phyloP scores from a whole-genome alignment of 2,888 invertebrate species.

The Oligia strigilis region DNA sequence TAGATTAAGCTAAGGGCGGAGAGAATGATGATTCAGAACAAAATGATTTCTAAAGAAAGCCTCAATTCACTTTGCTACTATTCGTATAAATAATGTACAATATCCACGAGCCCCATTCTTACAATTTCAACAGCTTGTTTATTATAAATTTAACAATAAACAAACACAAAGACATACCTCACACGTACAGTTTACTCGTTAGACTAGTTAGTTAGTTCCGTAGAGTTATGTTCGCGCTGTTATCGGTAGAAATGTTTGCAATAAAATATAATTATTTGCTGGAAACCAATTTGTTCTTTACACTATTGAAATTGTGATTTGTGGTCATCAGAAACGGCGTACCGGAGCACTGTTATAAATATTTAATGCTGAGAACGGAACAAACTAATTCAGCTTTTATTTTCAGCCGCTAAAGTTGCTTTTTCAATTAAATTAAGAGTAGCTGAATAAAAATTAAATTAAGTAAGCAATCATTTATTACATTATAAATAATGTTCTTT shows the following conservation, averaged over 20 bases:
- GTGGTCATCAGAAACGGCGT: slow-evolving; percentile 69
- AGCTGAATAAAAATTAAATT: slow-evolving; percentile 40
- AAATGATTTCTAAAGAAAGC: background rate
- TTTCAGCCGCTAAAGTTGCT: slow-evolving; percentile 1
- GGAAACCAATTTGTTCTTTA: slow-evolving; percentile 86
- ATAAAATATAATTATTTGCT: slow-evolving; percentile 89
- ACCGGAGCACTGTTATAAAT: slow-evolving; percentile 61
- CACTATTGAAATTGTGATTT: slow-evolving; percentile 83
- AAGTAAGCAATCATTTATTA: slow-evolving; percentile 44
- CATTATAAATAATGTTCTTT: slow-evolving; percentile 35
- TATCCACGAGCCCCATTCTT: slow-evolving; percentile 18
- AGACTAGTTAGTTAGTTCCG: slow-evolving; percentile 81
- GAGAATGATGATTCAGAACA: background rate
- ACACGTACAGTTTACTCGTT: slow-evolving; percentile 72
- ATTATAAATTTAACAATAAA: slow-evolving; percentile 65
- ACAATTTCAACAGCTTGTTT: slow-evolving; percentile 47
- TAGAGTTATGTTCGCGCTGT: slow-evolving; percentile 83
- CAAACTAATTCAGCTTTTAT: slow-evolving; percentile 34
- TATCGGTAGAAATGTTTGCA: slow-evolving; percentile 81
- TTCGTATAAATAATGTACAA: slow-evolving; percentile 22
- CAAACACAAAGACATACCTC: slow-evolving; percentile 64
- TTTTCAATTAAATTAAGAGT: slow-evolving; percentile 11
- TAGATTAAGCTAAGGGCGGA: background rate
- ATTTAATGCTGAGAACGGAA: slow-evolving; percentile 22
- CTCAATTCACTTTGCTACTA: background rate